Base-by-base conservation (phyloP, 2,113 vertebrate species). In the Ceyx cyanopectus region DNA sequence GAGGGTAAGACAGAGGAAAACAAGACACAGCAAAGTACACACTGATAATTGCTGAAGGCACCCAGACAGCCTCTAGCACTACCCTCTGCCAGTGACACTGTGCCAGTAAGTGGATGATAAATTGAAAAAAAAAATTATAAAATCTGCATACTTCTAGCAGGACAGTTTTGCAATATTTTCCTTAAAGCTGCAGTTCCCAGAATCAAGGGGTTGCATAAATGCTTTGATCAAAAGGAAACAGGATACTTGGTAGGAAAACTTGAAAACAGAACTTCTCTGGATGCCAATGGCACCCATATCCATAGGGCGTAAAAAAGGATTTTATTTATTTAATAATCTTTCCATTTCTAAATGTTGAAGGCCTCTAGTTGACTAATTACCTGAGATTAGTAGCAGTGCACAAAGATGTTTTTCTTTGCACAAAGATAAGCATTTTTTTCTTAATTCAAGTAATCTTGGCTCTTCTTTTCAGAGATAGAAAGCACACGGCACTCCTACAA, bases 121-220 rank as follows among this genome's bases (percentile, higher is more conserved):
- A 32, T 61, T 73, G 46, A 48, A 63, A 58, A 30, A 76, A 88
- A 73, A 30, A 29, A 10, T 34, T 34, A 37, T 37, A 53, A 9
- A 27, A 54, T 40, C 41, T 69, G 60, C 4, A 2, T 75, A 56
- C 22, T 57, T 92, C 48, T 43, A 30, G 22, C 41, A 61, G n/a
- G 61, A 46, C 87, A 83, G 53, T 81, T 94, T 66, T 58, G 78
- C 65, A 67, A 27, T 91, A 53, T 87, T 89, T 89, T 80, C 76
- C 37, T 63, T 82, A 79, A 70, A 85, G 78, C 32, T 56, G 34
- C 48, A 67, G 61, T 85, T 92, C 58, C 56, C 0, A 1, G 16
- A 63, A 58, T 51, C 27, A 51, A 56, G 21, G 34, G 23, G 4
- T 72, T 81, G 66, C 10, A 5, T 6, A 46, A n/a, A 43, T 73